phyloP scores from a whole-genome alignment of 2,888 invertebrate genomes.

The Odontothrips loti region DNA sequence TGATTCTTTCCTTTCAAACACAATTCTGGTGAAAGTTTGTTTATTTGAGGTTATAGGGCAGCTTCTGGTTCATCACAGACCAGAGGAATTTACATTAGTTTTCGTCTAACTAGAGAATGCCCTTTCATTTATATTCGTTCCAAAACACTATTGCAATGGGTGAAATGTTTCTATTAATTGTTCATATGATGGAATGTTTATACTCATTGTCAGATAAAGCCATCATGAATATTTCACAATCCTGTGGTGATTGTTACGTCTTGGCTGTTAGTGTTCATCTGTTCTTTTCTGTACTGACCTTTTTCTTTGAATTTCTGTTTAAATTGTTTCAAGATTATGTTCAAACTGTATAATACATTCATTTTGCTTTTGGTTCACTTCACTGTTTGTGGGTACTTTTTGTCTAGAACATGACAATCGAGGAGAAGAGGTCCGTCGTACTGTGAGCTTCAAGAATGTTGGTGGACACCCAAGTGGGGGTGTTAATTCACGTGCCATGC shows the following conservation, averaged over 20 bases:
- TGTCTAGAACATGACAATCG: neutral
- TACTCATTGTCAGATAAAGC: neutral
- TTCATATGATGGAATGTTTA: neutral
- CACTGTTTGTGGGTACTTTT: neutral
- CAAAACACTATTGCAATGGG: neutral
- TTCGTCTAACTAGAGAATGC: too few relatives aligned
- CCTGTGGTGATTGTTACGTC: neutral
- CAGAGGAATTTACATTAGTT: too few relatives aligned
- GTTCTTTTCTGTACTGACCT: too few relatives aligned
- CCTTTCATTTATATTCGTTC: too few relatives aligned
- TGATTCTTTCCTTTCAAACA: too few relatives aligned
- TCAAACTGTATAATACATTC: neutral
- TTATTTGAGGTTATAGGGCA: too few relatives aligned
- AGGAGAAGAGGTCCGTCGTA: neutral
- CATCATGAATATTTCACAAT: neutral
- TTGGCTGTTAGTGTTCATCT: neutral
- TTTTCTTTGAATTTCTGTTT: neutral
- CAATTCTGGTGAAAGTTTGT: too few relatives aligned
- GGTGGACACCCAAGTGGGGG: neutral
- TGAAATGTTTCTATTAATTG: neutral
- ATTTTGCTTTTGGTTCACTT: neutral
- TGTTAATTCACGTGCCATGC: neutral
- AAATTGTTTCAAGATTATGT: neutral
- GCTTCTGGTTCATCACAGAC: too few relatives aligned
- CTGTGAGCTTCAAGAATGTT: constrained; percentile 4